Base-by-base conservation (phyloP, 1,140 invertebrate genomes). In the Lethocerus indicus region DNA sequence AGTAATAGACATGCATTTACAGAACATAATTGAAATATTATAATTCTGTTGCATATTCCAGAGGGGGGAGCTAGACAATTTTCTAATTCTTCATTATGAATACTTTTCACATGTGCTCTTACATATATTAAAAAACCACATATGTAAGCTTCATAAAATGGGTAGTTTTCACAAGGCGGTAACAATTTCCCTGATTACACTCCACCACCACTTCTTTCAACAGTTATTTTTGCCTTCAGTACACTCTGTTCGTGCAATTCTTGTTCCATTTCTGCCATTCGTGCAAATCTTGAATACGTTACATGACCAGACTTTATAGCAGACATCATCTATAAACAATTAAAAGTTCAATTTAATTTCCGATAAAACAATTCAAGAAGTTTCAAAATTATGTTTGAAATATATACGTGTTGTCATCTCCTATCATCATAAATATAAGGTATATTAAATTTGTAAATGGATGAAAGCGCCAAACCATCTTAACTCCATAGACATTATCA, bases 251-350 rank as follows among this genome's bases (percentile, higher is more conserved):
- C 81, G 48, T 82, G 77, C 53, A 84, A 74, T 41, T 80, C 78
- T 61, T 90, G 85, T 60, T 89, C 85, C 71, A 89, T 74, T 63
- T 94, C 86, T 0, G 87, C 87, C 75, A 92, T 89, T 56, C 79
- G 73, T 1, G 89, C 91, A 61, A 96, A 92, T 51, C 91, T 70
- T 21, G 87, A 94, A 63, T 92, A 87, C 4, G 81, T 79, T 36
- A 96, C 81, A 57, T 85, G 80, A 21, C 92, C 92, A 7, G 84
- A 88, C 63, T 94, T 95, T 53, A 96, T 83, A n/a, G 88, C 87
- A 4, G 87, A 90, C 89, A 95, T 95, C 81, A 95, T 87, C 90
- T 94, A 64, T 44, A 66, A 63, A 26, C n/a, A 42, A 16, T n/a
- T 42, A 16, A 16, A 20, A 42, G 14, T 42, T 42, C 13, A 36